phyloP scores from a whole-genome alignment of 2,113 vertebrate genomes.

The Caretta caretta region DNA sequence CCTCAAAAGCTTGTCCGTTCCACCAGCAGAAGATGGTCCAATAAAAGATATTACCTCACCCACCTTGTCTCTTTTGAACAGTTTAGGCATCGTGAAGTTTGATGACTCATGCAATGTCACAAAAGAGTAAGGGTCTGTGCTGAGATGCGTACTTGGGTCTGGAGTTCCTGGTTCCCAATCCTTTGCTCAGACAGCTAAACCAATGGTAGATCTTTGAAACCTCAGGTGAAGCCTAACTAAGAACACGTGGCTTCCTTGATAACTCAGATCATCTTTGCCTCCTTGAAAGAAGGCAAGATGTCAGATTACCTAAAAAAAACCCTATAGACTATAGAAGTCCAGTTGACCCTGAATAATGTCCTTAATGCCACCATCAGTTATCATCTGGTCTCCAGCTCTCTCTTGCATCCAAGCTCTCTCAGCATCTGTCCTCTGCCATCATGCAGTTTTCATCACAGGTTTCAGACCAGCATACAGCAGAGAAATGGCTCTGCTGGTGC shows the following conservation, averaged over 20 bases:
- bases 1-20: too few species aligned
- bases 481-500: not conserved
- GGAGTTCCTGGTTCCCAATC: not conserved
- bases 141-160: not conserved
- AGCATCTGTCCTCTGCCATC: not conserved
- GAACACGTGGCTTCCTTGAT: not conserved
- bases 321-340: rapidly evolving
- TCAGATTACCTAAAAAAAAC: not conserved
- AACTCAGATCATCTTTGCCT: not conserved
- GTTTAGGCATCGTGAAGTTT: not conserved
- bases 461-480: not conserved
- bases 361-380: not conserved
- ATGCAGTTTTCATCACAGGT: not conserved
- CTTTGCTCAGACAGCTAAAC: not conserved
- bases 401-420: not conserved
- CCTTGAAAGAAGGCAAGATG: not conserved
- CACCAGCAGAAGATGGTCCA: too few species aligned
- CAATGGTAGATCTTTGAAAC: not conserved
- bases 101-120: not conserved
- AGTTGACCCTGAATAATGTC: not conserved
- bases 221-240: not conserved
- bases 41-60: too few species aligned
- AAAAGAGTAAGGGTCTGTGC: not conserved
- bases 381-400: not conserved
- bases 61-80: not conserved